Percentiles rank a stretch among this genome's conserved stretches.
phyloP scores from a whole-genome alignment of 2,113 vertebrate genomes.

The Halcyon malimbica region DNA sequence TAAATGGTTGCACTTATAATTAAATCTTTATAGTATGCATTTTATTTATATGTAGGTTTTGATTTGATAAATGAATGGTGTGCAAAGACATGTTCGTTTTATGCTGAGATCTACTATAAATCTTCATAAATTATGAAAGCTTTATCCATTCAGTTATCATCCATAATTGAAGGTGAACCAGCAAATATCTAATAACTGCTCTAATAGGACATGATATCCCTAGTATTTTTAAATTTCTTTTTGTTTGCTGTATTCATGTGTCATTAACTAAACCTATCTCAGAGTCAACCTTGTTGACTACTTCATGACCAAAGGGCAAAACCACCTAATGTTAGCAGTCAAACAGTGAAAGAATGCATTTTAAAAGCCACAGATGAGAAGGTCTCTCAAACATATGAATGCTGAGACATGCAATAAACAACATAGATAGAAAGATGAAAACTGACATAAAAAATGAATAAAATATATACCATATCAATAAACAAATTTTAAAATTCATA shows the following conservation, averaged over 20 bases:
- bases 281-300: not conserved
- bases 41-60: not conserved
- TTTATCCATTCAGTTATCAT: constrained; percentile 9
- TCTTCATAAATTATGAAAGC: not conserved
- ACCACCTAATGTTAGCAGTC: not conserved
- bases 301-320: not conserved
- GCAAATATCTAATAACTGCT: not conserved
- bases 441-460: not conserved
- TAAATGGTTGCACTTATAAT: not conserved
- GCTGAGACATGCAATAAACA: not conserved
- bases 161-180: not conserved
- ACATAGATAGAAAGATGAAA: not conserved
- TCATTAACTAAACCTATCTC: not conserved
- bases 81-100: not conserved
- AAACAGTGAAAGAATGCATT: not conserved
- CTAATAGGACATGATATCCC: not conserved
- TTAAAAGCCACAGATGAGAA: not conserved
- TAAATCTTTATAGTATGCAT: not conserved
- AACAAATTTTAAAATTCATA: not conserved
- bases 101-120: not conserved
- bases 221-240: not conserved
- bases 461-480: not conserved
- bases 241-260: not conserved
- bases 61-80: not conserved
- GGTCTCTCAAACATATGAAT: not conserved